Conservation (phyloP, 1,140 invertebrate genomes). For the Copidosoma floridanum region DNA sequence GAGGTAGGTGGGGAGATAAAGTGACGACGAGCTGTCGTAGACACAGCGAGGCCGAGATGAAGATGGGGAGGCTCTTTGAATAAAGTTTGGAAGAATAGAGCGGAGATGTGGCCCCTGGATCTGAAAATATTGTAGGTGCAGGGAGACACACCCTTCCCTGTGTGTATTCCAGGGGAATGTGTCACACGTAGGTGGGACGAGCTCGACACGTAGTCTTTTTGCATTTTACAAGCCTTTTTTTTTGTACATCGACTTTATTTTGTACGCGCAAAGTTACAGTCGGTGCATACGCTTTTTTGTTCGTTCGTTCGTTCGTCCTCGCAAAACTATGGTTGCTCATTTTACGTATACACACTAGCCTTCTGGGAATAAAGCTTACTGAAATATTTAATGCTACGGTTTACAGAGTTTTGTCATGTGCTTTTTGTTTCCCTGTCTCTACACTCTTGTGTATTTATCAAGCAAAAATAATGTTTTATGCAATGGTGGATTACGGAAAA, state of each 20-base stretch:
- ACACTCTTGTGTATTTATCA: too few relatives aligned
- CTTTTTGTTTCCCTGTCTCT: too few relatives aligned
- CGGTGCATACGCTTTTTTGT: too few relatives aligned
- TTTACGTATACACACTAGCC: too few relatives aligned
- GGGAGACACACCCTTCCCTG: conserved; percentile 11
- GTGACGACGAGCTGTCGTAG: background rate
- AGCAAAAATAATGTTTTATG: background rate
- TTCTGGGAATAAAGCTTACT: too few relatives aligned
- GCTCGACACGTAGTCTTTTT: background rate
- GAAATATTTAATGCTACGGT: too few relatives aligned
- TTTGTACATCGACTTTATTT: too few relatives aligned
- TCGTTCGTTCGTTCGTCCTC: too few relatives aligned
- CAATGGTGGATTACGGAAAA: too few relatives aligned
- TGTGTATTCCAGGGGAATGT: conserved; percentile 46
- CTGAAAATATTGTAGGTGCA: conserved; percentile 19
- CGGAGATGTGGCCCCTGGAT: conserved; percentile 1
- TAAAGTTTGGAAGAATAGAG: conserved; percentile 44
- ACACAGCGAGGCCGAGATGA: background rate
- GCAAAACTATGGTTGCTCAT: too few relatives aligned
- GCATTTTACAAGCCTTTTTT: background rate
- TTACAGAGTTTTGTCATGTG: too few relatives aligned
- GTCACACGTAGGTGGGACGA: conserved; percentile 39
- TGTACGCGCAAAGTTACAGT: conserved; percentile 9
- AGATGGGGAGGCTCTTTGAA: conserved; percentile 42
- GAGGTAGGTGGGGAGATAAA: background rate